Evolutionary conservation across 2,797 vertebrate genomes (phyloP).

Genomic region (Hydrophis major): DNA sequence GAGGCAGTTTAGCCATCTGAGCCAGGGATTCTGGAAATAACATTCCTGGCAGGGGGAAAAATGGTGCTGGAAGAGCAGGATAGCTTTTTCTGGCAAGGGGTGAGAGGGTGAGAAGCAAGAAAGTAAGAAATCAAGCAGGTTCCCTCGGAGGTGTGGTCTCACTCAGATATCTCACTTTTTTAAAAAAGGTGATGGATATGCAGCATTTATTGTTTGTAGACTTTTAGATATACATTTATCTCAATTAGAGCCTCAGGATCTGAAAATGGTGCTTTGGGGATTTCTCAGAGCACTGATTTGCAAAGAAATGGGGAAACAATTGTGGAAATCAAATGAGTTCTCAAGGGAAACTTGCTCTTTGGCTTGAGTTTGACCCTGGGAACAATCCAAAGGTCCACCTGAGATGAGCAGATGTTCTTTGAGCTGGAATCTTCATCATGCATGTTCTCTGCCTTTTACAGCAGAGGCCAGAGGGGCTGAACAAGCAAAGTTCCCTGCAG

Average conservation of each 20-base stretch:
- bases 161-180: background rate
- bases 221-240: background rate
- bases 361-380: background rate
- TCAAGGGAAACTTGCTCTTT: background rate
- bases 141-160: background rate
- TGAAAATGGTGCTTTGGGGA: background rate
- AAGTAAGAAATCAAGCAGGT: background rate
- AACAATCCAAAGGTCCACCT: background rate
- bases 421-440: background rate
- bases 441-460: background rate
- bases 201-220: background rate
- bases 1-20: background rate
- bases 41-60: background rate
- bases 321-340: background rate
- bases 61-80: background rate
- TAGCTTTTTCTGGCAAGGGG: background rate
- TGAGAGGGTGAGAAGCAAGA: background rate
- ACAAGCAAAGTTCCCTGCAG: background rate
- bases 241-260: background rate
- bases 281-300: background rate
- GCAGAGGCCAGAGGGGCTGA: background rate
- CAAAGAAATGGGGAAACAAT: background rate
- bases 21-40: background rate
- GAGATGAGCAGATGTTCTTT: background rate
- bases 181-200: background rate